These are phyloP conservation scores for Lepilemur ruficaudatus DNA, from an alignment of 2,797 vertebrate genomes.

Conservation along the genomic window DNA sequence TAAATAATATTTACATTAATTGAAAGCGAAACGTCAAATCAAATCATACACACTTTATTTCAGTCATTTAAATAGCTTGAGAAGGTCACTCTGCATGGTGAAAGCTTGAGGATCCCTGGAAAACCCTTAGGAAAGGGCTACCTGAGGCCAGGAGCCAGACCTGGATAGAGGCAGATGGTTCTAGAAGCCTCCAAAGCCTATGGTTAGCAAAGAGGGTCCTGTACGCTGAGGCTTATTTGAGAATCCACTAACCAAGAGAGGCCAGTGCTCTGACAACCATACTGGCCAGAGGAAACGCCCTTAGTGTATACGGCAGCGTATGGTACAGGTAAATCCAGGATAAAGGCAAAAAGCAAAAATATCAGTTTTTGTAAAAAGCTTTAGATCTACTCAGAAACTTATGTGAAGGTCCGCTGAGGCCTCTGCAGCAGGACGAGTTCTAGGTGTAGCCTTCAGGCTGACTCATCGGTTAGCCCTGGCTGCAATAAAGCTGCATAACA, in stretches of 20 bases:
- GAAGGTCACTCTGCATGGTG: background rate
- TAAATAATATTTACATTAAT: slow-evolving; percentile 11
- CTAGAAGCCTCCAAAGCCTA: background rate
- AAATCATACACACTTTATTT: background rate
- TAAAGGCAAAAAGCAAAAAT: background rate
- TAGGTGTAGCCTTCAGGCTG: background rate
- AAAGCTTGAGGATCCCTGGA: background rate
- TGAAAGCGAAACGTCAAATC: background rate
- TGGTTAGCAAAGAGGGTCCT: background rate
- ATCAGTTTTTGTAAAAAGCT: background rate
- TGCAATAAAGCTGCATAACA: background rate
- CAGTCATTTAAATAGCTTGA: background rate
- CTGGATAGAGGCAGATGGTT: background rate
- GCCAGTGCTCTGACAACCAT: background rate
- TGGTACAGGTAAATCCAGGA: background rate
- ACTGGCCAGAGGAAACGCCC: background rate
- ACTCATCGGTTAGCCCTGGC: background rate
- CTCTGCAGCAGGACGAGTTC: background rate
- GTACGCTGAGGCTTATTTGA: background rate
- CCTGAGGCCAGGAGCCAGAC: background rate
- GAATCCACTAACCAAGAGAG: background rate
- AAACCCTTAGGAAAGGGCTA: background rate
- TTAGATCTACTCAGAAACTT: background rate
- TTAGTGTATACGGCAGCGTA: background rate
- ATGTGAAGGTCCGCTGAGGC: background rate